Evolutionary conservation across 2,797 vertebrate species (phyloP).

Genomic region (Anas bernieri): DNA sequence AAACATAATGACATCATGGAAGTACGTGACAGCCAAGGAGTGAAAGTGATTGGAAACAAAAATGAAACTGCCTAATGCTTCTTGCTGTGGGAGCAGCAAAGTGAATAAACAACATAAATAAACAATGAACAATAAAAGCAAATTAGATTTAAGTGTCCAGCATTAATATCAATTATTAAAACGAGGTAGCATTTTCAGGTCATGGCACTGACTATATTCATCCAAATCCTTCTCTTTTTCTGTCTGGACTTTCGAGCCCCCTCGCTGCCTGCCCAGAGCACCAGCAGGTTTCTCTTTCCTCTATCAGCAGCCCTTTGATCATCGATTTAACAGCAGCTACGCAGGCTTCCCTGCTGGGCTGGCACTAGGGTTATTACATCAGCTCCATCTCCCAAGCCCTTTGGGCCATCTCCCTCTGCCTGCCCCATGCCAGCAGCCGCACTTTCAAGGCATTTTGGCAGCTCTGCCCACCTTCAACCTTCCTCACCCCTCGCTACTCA

Average conservation of each 20-base stretch:
- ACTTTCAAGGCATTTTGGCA: neutral
- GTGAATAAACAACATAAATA: conserved; percentile 18
- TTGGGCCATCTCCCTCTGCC: neutral
- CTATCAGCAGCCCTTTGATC: neutral
- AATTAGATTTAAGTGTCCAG: neutral
- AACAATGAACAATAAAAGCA: neutral
- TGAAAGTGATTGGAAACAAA: conserved; percentile 11
- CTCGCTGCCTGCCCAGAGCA: rapidly evolving
- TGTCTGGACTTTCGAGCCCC: neutral
- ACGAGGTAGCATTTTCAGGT: neutral
- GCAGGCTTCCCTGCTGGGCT: conserved; percentile 16
- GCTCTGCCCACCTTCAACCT: neutral
- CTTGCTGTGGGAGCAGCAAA: neutral
- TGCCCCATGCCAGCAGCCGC: neutral
- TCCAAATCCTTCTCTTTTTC: neutral
- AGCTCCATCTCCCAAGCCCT: conserved; percentile 6
- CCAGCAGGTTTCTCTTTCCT: neutral
- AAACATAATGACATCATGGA: conserved; percentile 42
- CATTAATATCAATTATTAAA: neutral
- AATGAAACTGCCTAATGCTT: neutral
- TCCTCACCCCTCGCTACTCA: neutral
- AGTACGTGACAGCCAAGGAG: conserved; percentile 42
- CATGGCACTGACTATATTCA: neutral
- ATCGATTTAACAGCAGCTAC: neutral
- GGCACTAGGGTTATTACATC: conserved; percentile 46